Percentiles rank a stretch among this genome's conserved stretches.
Conservation (phyloP, 2,113 vertebrate genomes). For the Rhodinocichla rosea region DNA sequence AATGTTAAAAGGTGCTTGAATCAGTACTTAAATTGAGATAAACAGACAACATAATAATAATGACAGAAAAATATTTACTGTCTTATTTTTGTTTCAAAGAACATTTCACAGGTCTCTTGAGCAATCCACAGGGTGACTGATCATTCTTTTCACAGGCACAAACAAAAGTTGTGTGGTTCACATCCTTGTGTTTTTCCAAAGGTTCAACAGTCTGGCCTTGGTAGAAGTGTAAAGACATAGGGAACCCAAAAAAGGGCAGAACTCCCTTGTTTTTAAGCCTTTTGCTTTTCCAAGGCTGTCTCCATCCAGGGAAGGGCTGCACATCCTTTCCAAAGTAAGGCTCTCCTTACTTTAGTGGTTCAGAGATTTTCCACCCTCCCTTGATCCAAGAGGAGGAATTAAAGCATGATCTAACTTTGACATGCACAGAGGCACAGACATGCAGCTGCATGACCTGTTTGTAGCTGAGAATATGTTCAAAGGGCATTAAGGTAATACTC, state of each 20-base stretch:
- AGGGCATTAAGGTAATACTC: background rate
- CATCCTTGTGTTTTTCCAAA: background rate
- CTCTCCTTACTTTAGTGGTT: background rate
- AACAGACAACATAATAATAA: background rate
- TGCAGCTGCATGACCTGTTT: background rate
- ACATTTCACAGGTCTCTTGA: background rate
- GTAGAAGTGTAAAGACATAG: background rate
- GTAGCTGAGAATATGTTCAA: background rate
- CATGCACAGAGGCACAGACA: accelerated
- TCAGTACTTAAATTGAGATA: background rate
- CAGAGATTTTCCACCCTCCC: background rate
- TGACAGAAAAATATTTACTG: background rate
- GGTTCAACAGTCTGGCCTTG: background rate
- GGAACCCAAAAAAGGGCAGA: background rate
- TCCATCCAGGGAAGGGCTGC: accelerated
- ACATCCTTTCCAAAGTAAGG: background rate
- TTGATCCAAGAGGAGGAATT: background rate
- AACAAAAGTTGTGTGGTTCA: background rate
- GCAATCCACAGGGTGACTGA: background rate
- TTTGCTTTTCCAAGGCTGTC: background rate
- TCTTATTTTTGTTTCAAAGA: background rate
- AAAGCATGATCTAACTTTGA: background rate
- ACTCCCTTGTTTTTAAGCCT: background rate
- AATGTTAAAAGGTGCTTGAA: background rate
- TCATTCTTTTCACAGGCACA: background rate